A percentile compares a stretch with the other conserved stretches of the same genome.
Evolutionary conservation across 2,113 vertebrate species (phyloP).

Genomic region (Nyctereutes procyonoides): DNA sequence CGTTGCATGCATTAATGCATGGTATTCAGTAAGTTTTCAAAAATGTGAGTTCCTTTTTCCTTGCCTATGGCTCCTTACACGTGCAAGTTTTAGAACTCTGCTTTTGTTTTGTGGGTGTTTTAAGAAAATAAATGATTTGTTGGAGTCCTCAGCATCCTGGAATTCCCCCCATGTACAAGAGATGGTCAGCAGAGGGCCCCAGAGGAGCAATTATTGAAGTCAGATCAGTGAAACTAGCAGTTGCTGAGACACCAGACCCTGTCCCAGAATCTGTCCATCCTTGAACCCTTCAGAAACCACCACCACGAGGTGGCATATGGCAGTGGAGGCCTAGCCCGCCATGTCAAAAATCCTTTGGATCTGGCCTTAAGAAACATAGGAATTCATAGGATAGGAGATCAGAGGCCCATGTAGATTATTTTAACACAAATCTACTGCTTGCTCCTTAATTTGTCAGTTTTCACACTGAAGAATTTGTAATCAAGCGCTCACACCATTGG

Average conservation of each 20-base stretch:
- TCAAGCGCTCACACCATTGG: constrained; percentile 13
- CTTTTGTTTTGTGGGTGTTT: neutral
- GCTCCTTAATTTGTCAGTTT: neutral
- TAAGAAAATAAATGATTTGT: neutral
- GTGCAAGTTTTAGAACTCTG: neutral
- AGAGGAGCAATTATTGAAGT: constrained; percentile 55
- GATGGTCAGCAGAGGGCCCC: constrained; percentile 70
- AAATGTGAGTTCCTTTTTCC: neutral
- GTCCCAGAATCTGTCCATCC: neutral
- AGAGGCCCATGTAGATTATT: neutral
- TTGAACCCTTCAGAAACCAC: neutral
- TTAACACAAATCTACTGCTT: neutral
- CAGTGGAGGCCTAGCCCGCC: accelerated
- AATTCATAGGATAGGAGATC: neutral
- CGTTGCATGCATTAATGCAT: neutral
- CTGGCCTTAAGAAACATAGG: neutral
- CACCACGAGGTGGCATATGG: neutral
- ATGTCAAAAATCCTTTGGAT: neutral
- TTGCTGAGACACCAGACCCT: neutral
- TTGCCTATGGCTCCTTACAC: neutral
- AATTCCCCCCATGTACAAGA: neutral
- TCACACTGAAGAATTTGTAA: constrained; percentile 55
- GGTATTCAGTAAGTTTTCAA: neutral
- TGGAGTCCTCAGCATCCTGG: neutral
- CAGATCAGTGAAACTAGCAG: neutral